Conservation (phyloP, 2,888 invertebrate genomes). For the Caenorhabditis afra region DNA sequence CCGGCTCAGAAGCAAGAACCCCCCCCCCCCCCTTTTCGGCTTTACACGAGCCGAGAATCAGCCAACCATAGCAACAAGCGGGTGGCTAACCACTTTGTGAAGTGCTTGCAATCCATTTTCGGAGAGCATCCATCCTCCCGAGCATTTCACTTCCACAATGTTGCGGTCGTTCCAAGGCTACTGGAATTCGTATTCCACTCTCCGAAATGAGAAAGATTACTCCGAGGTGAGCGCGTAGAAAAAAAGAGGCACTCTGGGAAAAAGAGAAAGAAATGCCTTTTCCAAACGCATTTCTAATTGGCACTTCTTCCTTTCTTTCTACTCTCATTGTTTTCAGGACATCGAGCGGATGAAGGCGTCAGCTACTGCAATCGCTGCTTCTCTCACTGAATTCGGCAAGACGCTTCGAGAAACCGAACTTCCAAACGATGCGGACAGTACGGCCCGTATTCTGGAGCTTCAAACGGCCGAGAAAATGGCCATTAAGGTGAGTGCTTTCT, state of each 20-base stretch:
- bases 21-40: background rate
- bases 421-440: conserved; percentile 93
- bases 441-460: conserved; percentile 89
- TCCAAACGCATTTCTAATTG: conserved; percentile 49
- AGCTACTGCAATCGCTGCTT: conserved; percentile 91
- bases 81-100: background rate
- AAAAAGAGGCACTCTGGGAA: conserved; percentile 4
- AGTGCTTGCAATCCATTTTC: background rate
- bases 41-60: conserved; percentile 18
- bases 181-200: conserved; percentile 53
- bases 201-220: conserved; percentile 46
- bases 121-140: background rate
- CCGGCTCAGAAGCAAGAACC: background rate
- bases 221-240: conserved; percentile 27
- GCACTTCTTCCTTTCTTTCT: conserved; percentile 21
- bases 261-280: conserved; percentile 10
- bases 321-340: conserved; percentile 85
- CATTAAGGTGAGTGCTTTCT: conserved; percentile 74
- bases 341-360: conserved; percentile 94
- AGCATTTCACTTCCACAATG: conserved; percentile 20
- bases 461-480: conserved; percentile 84
- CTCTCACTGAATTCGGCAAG: conserved; percentile 90
- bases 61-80: conserved; percentile 40
- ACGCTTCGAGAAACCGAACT: conserved; percentile 85
- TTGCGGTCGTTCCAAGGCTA: conserved; percentile 51